Evolutionary conservation across 2,888 invertebrate genomes (phyloP).

Genomic region (Drosophila nr. fundita): DNA sequence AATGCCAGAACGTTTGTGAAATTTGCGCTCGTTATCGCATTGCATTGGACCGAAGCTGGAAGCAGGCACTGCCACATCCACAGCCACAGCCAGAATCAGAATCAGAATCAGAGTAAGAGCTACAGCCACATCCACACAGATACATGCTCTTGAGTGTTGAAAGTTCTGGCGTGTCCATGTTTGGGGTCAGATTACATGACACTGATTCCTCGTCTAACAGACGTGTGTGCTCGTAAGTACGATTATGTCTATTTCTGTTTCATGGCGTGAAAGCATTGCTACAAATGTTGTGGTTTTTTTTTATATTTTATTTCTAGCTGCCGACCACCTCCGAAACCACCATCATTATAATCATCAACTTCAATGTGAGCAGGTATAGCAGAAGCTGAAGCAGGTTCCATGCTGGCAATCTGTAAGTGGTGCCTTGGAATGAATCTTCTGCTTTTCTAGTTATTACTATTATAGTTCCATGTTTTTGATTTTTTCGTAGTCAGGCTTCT

Average conservation of each 20-base stretch:
- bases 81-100: constrained; percentile 4
- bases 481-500: constrained; percentile 30
- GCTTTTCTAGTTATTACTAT: constrained; percentile 61
- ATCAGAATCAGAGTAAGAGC: not conserved
- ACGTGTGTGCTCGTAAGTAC: constrained; percentile 48
- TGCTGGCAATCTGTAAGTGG: constrained; percentile 35
- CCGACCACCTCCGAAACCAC: constrained; percentile 30
- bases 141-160: constrained; percentile 69
- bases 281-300: constrained; percentile 55
- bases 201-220: constrained; percentile 77
- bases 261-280: constrained; percentile 62
- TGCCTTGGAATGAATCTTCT: constrained; percentile 40
- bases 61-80: not conserved
- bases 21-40: constrained; percentile 79
- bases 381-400: constrained; percentile 35
- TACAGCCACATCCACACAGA: constrained; percentile 21
- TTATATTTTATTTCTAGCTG: constrained; percentile 16
- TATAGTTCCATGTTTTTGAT: constrained; percentile 34
- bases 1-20: constrained; percentile 72
- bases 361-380: constrained; percentile 36
- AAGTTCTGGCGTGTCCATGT: constrained; percentile 80
- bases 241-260: constrained; percentile 50
- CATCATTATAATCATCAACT: constrained; percentile 35
- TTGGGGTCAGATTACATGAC: constrained; percentile 79
- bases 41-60: constrained; percentile 50